Conservation (phyloP, 2,888 invertebrate genomes). For the Metellina segmentata region DNA sequence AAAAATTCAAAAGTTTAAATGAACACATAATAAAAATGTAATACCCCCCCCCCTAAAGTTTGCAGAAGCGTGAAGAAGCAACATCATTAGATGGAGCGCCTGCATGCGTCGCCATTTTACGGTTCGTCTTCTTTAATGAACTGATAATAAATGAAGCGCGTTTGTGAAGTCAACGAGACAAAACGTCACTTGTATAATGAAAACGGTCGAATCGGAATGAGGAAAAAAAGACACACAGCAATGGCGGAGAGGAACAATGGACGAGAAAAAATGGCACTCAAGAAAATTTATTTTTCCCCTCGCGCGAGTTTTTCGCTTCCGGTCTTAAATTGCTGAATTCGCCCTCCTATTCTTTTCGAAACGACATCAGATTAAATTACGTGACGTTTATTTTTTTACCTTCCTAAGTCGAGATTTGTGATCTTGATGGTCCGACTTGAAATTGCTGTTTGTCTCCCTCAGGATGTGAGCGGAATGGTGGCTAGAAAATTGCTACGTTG, state of each 20-base stretch:
- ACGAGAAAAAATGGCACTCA: neutral
- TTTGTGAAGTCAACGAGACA: slow-evolving; percentile 20
- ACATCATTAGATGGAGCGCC: slow-evolving; percentile 17
- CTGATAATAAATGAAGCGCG: slow-evolving; percentile 32
- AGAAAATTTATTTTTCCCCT: slow-evolving; percentile 16
- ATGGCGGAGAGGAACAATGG: neutral
- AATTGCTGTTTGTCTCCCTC: slow-evolving; percentile 9
- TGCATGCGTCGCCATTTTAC: neutral
- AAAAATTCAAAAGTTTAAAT: slow-evolving; percentile 39
- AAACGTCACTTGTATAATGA: slow-evolving; percentile 17
- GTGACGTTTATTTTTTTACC: slow-evolving; percentile 19
- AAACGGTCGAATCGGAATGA: neutral
- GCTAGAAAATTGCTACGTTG: neutral
- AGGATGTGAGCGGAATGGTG: slow-evolving; percentile 4
- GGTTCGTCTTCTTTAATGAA: slow-evolving; percentile 15
- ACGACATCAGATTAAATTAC: slow-evolving; percentile 43
- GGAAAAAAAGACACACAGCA: neutral
- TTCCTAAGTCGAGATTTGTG: slow-evolving; percentile 17
- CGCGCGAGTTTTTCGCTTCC: slow-evolving; percentile 28
- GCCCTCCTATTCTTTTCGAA: slow-evolving; percentile 16
- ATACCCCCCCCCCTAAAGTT: neutral
- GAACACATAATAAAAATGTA: slow-evolving; percentile 38
- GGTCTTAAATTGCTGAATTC: slow-evolving; percentile 40
- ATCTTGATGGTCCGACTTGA: slow-evolving; percentile 1
- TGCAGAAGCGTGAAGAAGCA: slow-evolving; percentile 17